Conservation (phyloP, 2,797 vertebrate genomes). For the Triplophysa bombifrons region DNA sequence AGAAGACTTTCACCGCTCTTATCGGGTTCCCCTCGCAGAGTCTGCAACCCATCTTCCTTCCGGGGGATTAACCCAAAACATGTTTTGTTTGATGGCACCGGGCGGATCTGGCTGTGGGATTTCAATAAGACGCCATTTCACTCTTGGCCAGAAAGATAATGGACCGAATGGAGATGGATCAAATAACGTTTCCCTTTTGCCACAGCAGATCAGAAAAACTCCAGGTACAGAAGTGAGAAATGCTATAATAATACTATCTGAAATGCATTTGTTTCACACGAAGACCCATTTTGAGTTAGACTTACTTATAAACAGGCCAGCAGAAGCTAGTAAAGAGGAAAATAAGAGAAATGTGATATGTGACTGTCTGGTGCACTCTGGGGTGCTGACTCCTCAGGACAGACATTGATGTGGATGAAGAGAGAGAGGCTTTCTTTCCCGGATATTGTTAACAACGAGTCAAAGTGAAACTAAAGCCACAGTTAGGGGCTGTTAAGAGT, state of each 20-base stretch:
- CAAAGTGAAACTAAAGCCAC: constrained; percentile 46
- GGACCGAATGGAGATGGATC: constrained; percentile 59
- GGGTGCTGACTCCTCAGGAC: constrained; percentile 41
- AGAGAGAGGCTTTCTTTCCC: constrained; percentile 35
- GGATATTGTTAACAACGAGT: constrained; percentile 43
- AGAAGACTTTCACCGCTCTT: constrained; percentile 66
- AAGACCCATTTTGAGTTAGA: constrained; percentile 67
- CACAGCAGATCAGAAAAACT: constrained; percentile 50
- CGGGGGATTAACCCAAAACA: constrained; percentile 73
- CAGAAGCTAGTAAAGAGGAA: constrained; percentile 48
- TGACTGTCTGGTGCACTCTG: constrained; percentile 45
- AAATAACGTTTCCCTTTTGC: constrained; percentile 62
- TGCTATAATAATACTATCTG: constrained; percentile 68
- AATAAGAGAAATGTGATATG: constrained; percentile 52
- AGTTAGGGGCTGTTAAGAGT: constrained; percentile 44
- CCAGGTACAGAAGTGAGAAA: constrained; percentile 61
- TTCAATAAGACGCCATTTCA: constrained; percentile 66
- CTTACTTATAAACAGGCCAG: constrained; percentile 56
- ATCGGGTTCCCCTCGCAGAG: constrained; percentile 64
- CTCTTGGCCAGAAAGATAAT: constrained; percentile 62
- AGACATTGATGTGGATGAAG: constrained; percentile 42
- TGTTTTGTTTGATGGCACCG: constrained; percentile 62
- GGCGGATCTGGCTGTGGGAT: constrained; percentile 58
- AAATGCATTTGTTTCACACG: constrained; percentile 57
- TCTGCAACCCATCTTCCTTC: constrained; percentile 66